phyloP scores from a whole-genome alignment of 2,113 vertebrate species.

The Actinemys pallida region DNA sequence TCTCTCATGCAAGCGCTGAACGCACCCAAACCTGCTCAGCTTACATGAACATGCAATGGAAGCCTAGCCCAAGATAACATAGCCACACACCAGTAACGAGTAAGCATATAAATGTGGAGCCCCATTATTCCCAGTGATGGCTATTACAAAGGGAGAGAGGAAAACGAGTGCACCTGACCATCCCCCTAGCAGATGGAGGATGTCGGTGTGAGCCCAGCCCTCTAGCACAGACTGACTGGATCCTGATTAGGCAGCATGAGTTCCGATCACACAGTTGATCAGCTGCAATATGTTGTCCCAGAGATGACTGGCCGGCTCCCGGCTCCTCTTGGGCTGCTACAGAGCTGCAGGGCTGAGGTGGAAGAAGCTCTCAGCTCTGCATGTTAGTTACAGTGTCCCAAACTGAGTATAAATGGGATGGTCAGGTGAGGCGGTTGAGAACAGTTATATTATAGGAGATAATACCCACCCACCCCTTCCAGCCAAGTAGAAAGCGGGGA shows the following conservation, averaged over 20 bases:
- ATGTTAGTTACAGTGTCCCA: not conserved
- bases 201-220: too few relatives aligned
- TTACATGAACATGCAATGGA: not conserved
- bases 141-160: not conserved
- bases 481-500: not conserved
- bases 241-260: not conserved
- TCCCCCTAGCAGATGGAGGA: not conserved
- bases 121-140: not conserved
- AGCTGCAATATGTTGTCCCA: not conserved
- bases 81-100: not conserved
- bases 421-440: not conserved
- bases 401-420: not conserved
- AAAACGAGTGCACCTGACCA: not conserved
- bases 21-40: not conserved
- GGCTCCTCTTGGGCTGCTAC: not conserved
- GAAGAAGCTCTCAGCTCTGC: not conserved
- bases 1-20: not conserved
- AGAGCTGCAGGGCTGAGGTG: not conserved
- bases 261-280: not conserved
- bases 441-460: not conserved
- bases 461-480: accelerated
- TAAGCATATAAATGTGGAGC: not conserved
- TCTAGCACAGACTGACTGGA: not conserved
- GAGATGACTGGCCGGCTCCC: not conserved
- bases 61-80: not conserved